phyloP scores from a whole-genome alignment of 2,113 vertebrate species.

The Lucifuga dentata region DNA sequence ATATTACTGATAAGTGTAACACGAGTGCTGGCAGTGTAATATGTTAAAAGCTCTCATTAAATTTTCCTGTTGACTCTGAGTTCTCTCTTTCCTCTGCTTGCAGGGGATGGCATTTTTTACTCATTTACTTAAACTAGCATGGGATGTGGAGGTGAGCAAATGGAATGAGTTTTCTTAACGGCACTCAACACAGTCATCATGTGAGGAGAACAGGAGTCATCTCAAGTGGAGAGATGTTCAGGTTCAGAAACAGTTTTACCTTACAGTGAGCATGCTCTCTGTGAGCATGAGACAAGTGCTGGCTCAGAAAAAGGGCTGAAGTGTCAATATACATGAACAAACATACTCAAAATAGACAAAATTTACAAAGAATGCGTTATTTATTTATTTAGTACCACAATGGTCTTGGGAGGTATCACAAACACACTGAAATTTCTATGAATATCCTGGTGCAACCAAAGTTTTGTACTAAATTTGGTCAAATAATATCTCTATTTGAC shows the following conservation, averaged over 20 bases:
- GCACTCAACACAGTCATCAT: constrained; percentile 25
- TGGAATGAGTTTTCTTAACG: constrained; percentile 23
- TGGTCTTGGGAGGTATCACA: no score
- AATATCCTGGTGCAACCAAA: no score
- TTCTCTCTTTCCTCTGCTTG: constrained; percentile 36
- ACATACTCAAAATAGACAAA: no score
- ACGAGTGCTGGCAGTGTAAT: constrained; percentile 68
- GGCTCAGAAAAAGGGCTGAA: neutral
- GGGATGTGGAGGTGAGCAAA: constrained; percentile 22
- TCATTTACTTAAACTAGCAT: neutral
- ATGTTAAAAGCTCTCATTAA: constrained; percentile 74
- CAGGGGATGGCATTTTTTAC: neutral
- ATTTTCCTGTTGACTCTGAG: constrained; percentile 46
- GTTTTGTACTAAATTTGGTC: no score
- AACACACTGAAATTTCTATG: no score
- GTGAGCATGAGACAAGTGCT: constrained; percentile 18
- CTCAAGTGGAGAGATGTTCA: constrained; percentile 16
- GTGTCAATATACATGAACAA: neutral
- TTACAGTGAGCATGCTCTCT: constrained; percentile 27
- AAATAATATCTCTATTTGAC: no score
- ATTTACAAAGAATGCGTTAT: no score
- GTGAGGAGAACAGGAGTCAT: constrained; percentile 16
- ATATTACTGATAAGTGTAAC: constrained; percentile 78
- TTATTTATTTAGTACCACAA: no score
- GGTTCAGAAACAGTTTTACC: constrained; percentile 35